Conservation (phyloP, 2,113 vertebrate species). For the Trichechus manatus region DNA sequence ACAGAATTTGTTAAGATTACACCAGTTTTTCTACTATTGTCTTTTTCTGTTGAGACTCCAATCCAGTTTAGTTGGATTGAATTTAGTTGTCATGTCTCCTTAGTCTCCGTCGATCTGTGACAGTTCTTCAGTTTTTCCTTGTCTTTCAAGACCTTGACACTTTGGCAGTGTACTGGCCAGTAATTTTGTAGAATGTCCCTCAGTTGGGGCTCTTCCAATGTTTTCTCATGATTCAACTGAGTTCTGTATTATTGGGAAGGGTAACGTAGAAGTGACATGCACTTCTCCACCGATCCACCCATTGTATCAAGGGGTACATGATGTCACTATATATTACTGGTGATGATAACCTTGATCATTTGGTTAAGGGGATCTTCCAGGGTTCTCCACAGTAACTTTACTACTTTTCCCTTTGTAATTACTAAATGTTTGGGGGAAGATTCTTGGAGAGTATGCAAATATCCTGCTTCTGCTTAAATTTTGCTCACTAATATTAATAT, state of each 20-base stretch:
- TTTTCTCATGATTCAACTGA: neutral
- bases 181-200: neutral
- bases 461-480: neutral
- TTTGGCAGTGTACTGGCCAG: conserved; percentile 10
- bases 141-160: neutral
- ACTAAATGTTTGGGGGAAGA: neutral
- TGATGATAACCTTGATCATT: conserved; percentile 2
- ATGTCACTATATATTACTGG: neutral
- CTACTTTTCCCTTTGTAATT: conserved; percentile 2
- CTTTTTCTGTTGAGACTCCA: conserved; percentile 30
- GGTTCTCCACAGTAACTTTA: neutral
- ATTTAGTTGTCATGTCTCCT: neutral
- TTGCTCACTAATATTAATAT: neutral
- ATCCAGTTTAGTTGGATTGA: neutral
- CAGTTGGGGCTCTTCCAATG: neutral
- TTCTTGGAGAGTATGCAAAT: neutral
- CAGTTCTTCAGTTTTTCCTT: neutral
- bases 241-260: neutral
- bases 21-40: neutral
- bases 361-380: neutral
- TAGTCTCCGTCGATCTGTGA: neutral
- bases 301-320: neutral
- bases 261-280: neutral
- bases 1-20: conserved; percentile 31
- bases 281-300: neutral